Evolutionary conservation across 2,888 invertebrate genomes (phyloP).

Genomic region (Cosmia trapezina): DNA sequence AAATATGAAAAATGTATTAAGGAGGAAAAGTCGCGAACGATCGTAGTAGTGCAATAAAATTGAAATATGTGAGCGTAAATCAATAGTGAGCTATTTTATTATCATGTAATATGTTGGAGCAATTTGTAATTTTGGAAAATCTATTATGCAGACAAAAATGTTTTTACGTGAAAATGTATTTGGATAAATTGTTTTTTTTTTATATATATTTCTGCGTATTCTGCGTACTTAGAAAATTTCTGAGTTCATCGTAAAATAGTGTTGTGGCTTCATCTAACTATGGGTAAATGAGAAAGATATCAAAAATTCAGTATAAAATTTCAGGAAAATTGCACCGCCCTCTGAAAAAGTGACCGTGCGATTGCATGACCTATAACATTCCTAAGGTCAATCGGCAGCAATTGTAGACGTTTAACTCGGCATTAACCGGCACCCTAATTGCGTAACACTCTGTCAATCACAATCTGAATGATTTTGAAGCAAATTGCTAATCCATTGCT

Average conservation of each 20-base stretch:
- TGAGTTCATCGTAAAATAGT: background rate
- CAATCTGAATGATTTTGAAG: too few relatives aligned
- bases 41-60: constrained; percentile 64
- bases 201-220: background rate
- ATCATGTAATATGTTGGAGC: constrained; percentile 43
- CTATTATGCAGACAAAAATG: constrained; percentile 8
- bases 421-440: too few relatives aligned
- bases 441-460: too few relatives aligned
- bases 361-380: too few relatives aligned
- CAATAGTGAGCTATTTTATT: constrained; percentile 59
- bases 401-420: too few relatives aligned
- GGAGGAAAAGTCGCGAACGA: constrained; percentile 39
- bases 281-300: background rate
- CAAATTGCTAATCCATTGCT: too few relatives aligned
- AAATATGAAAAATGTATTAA: constrained; percentile 54
- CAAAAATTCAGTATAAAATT: background rate
- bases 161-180: constrained; percentile 8
- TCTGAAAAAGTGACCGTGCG: background rate
- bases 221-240: too few relatives aligned
- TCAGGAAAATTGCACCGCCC: too few relatives aligned
- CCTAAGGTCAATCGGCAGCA: too few relatives aligned
- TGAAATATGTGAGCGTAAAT: constrained; percentile 70
- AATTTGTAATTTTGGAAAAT: constrained; percentile 35
- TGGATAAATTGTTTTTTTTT: constrained; percentile 1
- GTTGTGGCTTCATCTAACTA: background rate